Evolutionary conservation across 2,797 vertebrate genomes (phyloP), one percentile per base, ranked within the genome.

Genomic region (Allobates femoralis): DNA sequence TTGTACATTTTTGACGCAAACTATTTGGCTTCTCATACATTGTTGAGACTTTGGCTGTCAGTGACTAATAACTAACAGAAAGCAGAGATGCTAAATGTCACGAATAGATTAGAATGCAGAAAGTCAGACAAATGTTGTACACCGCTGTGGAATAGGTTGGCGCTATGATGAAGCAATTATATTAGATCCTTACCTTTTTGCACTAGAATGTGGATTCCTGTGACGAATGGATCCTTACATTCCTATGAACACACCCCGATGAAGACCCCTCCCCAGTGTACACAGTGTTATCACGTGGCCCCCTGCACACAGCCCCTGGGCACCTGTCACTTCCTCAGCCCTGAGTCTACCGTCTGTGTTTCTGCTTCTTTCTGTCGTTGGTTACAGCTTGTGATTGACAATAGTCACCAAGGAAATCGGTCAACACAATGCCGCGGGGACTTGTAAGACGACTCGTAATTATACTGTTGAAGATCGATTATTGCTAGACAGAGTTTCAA

Each of bases 321-420:
- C 55, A 53, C 78, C 56, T 37, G 77, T n/a, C 34, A 71, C 8
- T 79, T 26, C n/a, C 30, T 37, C 50, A 26, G 53, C 37, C 21
- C 62, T 46, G 2, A 12, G 32, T 23, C 62, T 79, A 66, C 8
- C 26, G 12, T 75, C 19, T 19, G 5, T 19, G 58, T n/a, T 34
- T 34, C 15, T 81, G 18, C 55, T 81, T 23, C 37, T 74, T 74
- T 50, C 46, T 74, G 67, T 75, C 21, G 3, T 50, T 56, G 60
- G 53, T 16, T 71, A 83, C 62, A 46, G 12, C 69, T 51, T 69
- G n/a, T 77, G 55, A 83, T 50, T 53, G 19, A 66, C 30, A 30
- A 28, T 37, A 15, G 74, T 83, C 62, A 87, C 85, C 85, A 87
- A 69, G 85, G 85, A 10, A n/a, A 60, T 78, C 3, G 32, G 85